phyloP scores from a whole-genome alignment of 2,113 vertebrate species.

The Beaufortia kweichowensis region DNA sequence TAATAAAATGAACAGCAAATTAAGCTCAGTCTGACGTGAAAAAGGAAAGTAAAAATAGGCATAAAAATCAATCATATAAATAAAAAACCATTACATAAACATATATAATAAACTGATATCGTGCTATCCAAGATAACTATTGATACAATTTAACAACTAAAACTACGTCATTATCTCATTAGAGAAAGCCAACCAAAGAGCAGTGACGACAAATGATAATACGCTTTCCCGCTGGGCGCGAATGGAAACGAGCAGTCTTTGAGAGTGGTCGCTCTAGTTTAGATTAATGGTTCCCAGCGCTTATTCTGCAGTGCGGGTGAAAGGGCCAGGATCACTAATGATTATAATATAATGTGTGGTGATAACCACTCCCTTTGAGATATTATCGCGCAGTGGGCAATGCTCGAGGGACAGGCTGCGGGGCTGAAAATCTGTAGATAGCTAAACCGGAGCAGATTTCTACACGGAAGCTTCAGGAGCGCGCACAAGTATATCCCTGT shows the following conservation, averaged over 20 bases:
- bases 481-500: constrained; percentile 51
- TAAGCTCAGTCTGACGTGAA: no score
- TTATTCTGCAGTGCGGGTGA: constrained; percentile 77
- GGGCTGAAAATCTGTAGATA: constrained; percentile 72
- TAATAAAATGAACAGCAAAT: no score
- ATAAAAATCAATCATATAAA: neutral
- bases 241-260: constrained; percentile 55
- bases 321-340: constrained; percentile 79
- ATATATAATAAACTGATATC: neutral
- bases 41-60: neutral
- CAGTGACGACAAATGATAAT: constrained; percentile 58
- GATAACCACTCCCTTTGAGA: constrained; percentile 80
- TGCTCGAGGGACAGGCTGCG: constrained; percentile 71
- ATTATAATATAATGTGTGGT: constrained; percentile 79
- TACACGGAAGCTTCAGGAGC: constrained; percentile 61
- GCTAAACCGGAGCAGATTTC: constrained; percentile 61
- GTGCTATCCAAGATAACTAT: neutral
- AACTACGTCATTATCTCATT: constrained; percentile 51
- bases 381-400: constrained; percentile 75
- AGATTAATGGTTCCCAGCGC: constrained; percentile 74
- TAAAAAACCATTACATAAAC: neutral
- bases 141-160: constrained; percentile 29
- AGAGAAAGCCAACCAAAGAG: constrained; percentile 32
- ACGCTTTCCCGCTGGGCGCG: constrained; percentile 53
- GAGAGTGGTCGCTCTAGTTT: constrained; percentile 64